phyloP scores from a whole-genome alignment of 2,113 vertebrate genomes.

The Donacobius atricapilla region DNA sequence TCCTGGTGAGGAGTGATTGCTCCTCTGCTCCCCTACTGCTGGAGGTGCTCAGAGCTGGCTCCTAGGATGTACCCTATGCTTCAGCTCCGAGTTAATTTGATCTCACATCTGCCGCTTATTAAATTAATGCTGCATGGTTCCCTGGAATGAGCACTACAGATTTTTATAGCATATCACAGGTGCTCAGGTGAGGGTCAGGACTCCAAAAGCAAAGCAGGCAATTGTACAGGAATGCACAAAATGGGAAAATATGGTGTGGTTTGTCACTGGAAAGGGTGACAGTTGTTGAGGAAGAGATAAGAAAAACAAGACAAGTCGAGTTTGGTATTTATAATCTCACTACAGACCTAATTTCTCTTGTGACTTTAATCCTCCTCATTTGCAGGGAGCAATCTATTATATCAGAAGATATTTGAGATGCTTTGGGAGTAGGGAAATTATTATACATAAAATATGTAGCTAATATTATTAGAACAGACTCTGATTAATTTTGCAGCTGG shows the following conservation, averaged over 20 bases:
- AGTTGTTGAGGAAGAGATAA: not conserved
- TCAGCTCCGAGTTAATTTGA: not conserved
- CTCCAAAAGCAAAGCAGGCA: not conserved
- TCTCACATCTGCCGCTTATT: not conserved
- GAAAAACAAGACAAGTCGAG: not conserved
- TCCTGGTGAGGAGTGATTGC: not conserved
- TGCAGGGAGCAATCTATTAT: slow-evolving; percentile 16
- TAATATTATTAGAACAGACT: slow-evolving; percentile 32
- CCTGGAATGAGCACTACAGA: not conserved
- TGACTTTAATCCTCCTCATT: not conserved
- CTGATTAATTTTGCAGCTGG: slow-evolving; percentile 47
- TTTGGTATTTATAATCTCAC: slow-evolving; percentile 10
- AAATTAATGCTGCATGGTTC: not conserved
- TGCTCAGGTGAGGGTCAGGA: not conserved
- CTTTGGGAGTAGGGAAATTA: not conserved
- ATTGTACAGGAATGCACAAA: not conserved
- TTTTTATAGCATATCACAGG: not conserved
- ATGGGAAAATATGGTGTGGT: not conserved
- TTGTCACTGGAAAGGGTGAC: not conserved
- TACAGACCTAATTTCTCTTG: not conserved
- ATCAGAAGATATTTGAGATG: not conserved
- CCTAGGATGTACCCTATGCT: rapidly evolving
- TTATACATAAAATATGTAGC: slow-evolving; percentile 18
- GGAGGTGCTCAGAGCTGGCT: not conserved
- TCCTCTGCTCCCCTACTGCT: not conserved